Percentiles rank a stretch among this genome's conserved stretches.
These are phyloP conservation scores for Glossophaga mutica DNA, from an alignment of 2,797 vertebrate genomes.

Conservation along the genomic window DNA sequence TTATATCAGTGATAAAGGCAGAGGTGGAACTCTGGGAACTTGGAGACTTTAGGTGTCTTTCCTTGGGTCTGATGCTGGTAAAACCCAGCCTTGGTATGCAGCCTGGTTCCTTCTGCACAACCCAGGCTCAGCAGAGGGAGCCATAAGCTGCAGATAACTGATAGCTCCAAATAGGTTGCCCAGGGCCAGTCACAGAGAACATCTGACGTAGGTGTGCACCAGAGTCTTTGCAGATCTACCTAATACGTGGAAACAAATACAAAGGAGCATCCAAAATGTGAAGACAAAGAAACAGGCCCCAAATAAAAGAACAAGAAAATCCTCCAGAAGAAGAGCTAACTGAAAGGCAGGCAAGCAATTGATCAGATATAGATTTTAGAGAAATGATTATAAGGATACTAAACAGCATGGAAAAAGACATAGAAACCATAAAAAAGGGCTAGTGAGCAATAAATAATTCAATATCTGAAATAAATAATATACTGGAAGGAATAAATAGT, in stretches of 20 bases:
- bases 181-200: not conserved
- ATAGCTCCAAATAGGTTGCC: not conserved
- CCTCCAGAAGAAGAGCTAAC: not conserved
- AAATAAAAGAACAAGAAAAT: not conserved
- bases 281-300: not conserved
- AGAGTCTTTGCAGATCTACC: not conserved
- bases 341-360: not conserved
- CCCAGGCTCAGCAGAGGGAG: not conserved
- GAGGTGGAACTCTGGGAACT: too few relatives aligned
- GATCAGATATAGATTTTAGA: not conserved
- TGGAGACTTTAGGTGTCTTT: not conserved
- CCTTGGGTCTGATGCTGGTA: not conserved
- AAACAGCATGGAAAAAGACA: not conserved
- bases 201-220: not conserved
- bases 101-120: not conserved
- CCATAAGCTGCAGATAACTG: not conserved
- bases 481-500: not conserved
- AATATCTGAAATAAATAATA: not conserved
- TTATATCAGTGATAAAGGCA: too few relatives aligned
- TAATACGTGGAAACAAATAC: not conserved
- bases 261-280: not conserved
- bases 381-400: not conserved
- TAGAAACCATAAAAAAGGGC: not conserved
- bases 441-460: not conserved
- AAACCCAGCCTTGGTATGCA: not conserved